phyloP scores from a whole-genome alignment of 1,140 invertebrate species.

The Proales similis region DNA sequence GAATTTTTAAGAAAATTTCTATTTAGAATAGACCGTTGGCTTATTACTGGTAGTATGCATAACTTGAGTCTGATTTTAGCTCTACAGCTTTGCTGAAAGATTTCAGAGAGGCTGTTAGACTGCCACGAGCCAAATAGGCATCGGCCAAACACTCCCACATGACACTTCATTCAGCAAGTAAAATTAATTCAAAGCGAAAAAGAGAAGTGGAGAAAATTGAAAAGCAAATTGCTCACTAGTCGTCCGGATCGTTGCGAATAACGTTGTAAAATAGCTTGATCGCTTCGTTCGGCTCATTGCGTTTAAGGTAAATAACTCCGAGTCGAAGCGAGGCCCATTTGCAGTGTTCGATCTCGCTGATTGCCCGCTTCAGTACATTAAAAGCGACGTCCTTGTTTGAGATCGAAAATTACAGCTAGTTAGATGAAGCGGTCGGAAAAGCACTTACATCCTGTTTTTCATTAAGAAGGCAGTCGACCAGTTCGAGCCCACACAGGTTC shows the following conservation, averaged over 20 bases:
- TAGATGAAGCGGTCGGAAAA: not conserved
- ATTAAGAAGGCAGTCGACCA: constrained; percentile 17
- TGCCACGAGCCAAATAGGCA: constrained; percentile 28
- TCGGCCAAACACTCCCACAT: constrained; percentile 37
- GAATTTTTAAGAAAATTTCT: not conserved
- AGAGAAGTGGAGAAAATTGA: not conserved
- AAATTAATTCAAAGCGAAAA: constrained; percentile 6
- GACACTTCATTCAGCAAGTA: not conserved
- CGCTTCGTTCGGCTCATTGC: constrained; percentile 31
- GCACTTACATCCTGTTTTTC: constrained; percentile 32
- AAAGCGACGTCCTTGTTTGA: constrained; percentile 27
- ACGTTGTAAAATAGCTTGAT: constrained; percentile 35
- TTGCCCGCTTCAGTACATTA: constrained; percentile 20
- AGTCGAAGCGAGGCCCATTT: constrained; percentile 37
- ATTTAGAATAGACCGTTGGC: not conserved
- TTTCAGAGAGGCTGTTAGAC: constrained; percentile 28
- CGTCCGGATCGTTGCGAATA: constrained; percentile 32
- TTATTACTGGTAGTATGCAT: constrained; percentile 36
- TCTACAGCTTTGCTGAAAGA: constrained; percentile 35
- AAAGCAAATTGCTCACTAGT: not conserved
- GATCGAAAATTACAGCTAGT: not conserved
- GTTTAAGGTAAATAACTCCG: constrained; percentile 31
- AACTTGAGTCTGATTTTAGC: constrained; percentile 27
- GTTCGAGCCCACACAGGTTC: constrained; percentile 20
- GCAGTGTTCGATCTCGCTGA: constrained; percentile 28